Conservation (phyloP, 2,797 vertebrate species). For the Craterocephalus amniculus region DNA sequence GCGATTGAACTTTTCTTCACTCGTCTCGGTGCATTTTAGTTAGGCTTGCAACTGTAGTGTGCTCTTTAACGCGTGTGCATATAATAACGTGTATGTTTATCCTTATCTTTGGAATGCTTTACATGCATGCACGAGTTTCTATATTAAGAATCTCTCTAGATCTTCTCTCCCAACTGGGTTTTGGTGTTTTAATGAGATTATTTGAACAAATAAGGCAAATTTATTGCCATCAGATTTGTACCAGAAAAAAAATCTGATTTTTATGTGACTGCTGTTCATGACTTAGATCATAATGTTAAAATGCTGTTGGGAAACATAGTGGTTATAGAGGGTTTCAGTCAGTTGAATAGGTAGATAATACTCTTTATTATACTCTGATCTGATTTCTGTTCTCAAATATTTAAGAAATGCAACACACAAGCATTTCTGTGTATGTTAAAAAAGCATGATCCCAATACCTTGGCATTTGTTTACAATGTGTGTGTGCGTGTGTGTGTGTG, state of each 20-base stretch:
- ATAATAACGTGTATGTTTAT: constrained; percentile 51
- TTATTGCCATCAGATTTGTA: constrained; percentile 19
- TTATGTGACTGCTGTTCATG: constrained; percentile 20
- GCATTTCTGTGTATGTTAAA: constrained; percentile 54
- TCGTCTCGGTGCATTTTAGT: constrained; percentile 42
- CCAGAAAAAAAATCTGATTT: constrained; percentile 33
- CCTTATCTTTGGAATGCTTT: constrained; percentile 68
- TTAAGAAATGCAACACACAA: constrained; percentile 59
- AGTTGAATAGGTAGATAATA: constrained; percentile 47
- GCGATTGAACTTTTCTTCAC: constrained; percentile 43
- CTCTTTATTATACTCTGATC: constrained; percentile 51
- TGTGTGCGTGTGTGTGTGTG: constrained; percentile 14
- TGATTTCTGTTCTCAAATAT: constrained; percentile 56
- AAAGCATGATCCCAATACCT: constrained; percentile 73
- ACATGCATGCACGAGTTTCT: constrained; percentile 74
- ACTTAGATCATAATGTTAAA: constrained; percentile 25
- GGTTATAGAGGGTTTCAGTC: constrained; percentile 36
- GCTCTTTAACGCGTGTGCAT: constrained; percentile 48
- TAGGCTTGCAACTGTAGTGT: constrained; percentile 51
- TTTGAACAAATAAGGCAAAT: constrained; percentile 18
- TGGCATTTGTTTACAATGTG: constrained; percentile 63
- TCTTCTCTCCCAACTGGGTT: constrained; percentile 54
- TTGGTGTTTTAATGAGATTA: constrained; percentile 33
- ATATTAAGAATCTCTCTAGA: constrained; percentile 51
- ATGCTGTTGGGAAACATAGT: constrained; percentile 58